Evolutionary conservation across 2,797 vertebrate genomes (phyloP).

Genomic region (Neomorphus geoffroyi): DNA sequence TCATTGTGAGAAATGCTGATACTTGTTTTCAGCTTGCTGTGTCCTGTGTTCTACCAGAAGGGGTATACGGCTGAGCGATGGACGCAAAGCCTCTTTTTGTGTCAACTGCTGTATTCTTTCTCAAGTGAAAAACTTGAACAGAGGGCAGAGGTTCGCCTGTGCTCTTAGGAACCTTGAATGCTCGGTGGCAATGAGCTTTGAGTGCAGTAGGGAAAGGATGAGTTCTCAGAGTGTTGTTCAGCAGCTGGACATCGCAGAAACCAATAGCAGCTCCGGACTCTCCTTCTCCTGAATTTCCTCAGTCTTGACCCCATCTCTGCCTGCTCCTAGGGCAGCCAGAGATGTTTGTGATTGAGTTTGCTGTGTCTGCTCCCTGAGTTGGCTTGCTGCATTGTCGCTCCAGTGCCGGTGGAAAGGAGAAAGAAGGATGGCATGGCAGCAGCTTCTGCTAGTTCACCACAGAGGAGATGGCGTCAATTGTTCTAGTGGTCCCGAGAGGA

Average conservation of each 20-base stretch:
- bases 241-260: background rate
- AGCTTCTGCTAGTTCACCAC: background rate
- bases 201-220: background rate
- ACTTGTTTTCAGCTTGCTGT: background rate
- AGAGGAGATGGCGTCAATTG: background rate
- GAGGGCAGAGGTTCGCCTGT: background rate
- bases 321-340: background rate
- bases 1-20: background rate
- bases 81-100: background rate
- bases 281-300: background rate
- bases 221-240: no score
- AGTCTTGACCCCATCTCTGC: background rate
- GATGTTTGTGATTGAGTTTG: background rate
- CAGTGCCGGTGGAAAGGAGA: background rate
- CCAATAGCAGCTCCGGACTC: background rate
- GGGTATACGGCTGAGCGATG: background rate
- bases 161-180: background rate
- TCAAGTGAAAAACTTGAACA: background rate
- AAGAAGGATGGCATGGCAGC: background rate
- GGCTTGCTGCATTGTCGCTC: accelerated
- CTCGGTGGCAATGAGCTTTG: background rate
- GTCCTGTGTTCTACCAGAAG: background rate
- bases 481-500: background rate
- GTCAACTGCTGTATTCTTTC: background rate
- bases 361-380: accelerated